Conservation (phyloP, 2,113 vertebrate genomes). For the Okapia johnstoni region DNA sequence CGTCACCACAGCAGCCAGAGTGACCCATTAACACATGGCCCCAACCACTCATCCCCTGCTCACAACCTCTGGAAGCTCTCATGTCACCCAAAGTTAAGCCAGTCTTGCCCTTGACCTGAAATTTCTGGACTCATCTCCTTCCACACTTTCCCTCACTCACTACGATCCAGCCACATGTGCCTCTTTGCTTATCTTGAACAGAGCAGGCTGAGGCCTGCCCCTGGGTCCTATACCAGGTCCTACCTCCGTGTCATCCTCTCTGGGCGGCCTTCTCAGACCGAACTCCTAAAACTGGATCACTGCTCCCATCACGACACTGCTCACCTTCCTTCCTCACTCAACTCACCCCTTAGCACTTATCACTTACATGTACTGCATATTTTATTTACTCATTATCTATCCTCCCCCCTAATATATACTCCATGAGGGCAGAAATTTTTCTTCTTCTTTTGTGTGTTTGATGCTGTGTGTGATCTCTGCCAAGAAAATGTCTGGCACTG, state of each 20-base stretch:
- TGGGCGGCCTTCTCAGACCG: neutral
- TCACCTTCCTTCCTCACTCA: neutral
- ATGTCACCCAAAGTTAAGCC: neutral
- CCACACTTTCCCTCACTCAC: neutral
- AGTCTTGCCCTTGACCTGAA: neutral
- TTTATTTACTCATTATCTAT: neutral
- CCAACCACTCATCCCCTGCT: too few relatives aligned
- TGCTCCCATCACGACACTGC: neutral
- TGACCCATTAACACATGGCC: fast-evolving
- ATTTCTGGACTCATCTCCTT: neutral
- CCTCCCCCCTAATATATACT: neutral
- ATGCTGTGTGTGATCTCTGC: neutral
- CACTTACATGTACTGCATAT: neutral
- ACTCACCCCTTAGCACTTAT: too few relatives aligned
- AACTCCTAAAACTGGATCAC: neutral
- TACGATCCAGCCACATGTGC: fast-evolving
- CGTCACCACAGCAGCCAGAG: neutral
- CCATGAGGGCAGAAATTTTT: neutral
- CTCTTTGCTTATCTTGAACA: neutral
- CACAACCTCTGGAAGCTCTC: neutral
- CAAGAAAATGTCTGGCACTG: neutral
- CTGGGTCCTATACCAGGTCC: neutral
- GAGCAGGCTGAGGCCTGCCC: neutral
- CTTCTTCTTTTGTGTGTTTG: neutral
- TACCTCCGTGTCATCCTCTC: neutral